These are phyloP conservation scores for Drosophila vallismaia DNA, from an alignment of 2,888 invertebrate genomes.

Conservation along the genomic window DNA sequence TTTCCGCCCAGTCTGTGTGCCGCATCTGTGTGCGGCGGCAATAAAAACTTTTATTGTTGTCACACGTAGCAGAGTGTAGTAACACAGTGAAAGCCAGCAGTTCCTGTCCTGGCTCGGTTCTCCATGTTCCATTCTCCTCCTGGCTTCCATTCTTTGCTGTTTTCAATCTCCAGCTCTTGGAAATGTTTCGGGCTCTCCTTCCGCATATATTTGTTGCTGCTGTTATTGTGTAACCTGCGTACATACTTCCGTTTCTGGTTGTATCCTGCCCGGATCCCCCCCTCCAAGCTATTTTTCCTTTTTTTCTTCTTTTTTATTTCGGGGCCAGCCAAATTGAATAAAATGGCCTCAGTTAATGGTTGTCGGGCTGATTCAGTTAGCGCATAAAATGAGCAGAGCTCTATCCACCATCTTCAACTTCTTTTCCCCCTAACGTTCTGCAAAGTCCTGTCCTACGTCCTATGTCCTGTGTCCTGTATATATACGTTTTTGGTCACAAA, in stretches of 20 bases:
- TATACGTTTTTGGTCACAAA: conserved; percentile 68
- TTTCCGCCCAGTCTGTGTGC: neutral
- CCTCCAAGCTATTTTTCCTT: conserved; percentile 11
- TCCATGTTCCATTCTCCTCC: conserved; percentile 29
- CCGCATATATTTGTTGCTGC: conserved; percentile 40
- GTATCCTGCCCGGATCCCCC: neutral
- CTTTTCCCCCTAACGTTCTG: neutral
- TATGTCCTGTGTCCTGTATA: conserved; percentile 15
- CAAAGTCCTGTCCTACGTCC: conserved; percentile 13
- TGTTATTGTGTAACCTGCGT: conserved; percentile 68
- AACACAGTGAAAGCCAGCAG: conserved; percentile 46
- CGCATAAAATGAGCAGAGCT: conserved; percentile 75
- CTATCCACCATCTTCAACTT: conserved; percentile 41
- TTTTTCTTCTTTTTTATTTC: conserved; percentile 36
- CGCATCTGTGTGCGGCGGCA: conserved; percentile 74
- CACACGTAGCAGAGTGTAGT: conserved; percentile 69
- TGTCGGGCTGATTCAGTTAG: conserved; percentile 78
- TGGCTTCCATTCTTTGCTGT: conserved; percentile 19
- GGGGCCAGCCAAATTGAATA: conserved; percentile 71
- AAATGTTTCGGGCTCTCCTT: conserved; percentile 6
- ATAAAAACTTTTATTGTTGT: conserved; percentile 81
- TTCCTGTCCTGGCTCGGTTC: conserved; percentile 13
- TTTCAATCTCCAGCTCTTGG: conserved; percentile 22
- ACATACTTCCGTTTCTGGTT: conserved; percentile 70
- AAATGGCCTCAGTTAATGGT: conserved; percentile 79